These are phyloP conservation scores for Chaetura pelagica DNA, from an alignment of 2,113 vertebrate species.

Conservation along the genomic window DNA sequence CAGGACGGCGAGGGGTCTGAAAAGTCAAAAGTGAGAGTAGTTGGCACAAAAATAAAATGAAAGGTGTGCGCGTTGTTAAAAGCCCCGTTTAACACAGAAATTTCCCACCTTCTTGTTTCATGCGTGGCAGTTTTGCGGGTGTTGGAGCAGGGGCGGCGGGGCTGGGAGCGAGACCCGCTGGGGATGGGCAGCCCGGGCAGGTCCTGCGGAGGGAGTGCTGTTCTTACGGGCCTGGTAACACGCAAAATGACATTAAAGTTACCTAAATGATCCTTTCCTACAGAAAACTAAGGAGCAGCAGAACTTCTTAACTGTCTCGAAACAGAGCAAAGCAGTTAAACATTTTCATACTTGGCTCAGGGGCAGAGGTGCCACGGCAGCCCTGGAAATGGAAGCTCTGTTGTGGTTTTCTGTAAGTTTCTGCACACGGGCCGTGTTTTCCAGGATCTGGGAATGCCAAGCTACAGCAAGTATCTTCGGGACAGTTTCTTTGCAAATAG, in stretches of 20 bases:
- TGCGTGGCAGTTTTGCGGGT: not conserved
- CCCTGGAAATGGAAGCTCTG: not conserved
- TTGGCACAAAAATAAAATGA: not conserved
- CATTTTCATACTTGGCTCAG: not conserved
- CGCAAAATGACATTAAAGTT: not conserved
- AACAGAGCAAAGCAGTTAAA: not conserved
- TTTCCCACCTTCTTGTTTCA: fast-evolving
- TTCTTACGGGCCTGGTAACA: not conserved
- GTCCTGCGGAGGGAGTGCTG: too few relatives aligned
- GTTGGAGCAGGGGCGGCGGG: too few relatives aligned
- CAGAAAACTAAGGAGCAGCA: not conserved
- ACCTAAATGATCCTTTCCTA: not conserved
- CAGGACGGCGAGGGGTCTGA: not conserved
- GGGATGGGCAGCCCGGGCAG: not conserved
- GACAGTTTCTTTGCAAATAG: not conserved
- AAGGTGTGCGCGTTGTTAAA: too few relatives aligned
- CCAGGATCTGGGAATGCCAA: not conserved
- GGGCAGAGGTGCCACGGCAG: not conserved
- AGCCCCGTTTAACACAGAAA: not conserved
- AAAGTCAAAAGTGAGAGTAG: not conserved
- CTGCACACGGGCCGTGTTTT: not conserved
- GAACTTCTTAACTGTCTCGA: not conserved
- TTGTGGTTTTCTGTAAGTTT: not conserved
- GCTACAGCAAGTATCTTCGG: not conserved
- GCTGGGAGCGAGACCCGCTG: not conserved